Conservation (phyloP, 37 sponge, comb jelly and placozoan species). For the Sycon ciliatum region DNA sequence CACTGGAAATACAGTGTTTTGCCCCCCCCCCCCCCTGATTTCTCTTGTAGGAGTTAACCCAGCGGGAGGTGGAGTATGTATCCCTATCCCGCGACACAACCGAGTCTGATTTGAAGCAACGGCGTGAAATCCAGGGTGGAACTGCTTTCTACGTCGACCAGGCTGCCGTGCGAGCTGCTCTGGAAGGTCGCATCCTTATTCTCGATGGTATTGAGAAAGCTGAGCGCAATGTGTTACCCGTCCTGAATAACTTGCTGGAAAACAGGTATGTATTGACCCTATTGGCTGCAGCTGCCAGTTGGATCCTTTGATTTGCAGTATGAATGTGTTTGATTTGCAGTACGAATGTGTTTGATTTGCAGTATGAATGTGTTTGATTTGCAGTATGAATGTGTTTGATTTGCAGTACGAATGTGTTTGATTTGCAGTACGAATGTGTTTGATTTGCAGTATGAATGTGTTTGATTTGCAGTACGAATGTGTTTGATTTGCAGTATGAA, state of each 20-base stretch:
- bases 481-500: too few species aligned
- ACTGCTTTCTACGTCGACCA: conserved; percentile 63
- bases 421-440: too few species aligned
- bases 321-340: too few species aligned
- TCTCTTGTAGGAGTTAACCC: conserved; percentile 45
- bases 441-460: too few species aligned
- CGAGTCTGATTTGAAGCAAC: conserved; percentile 82
- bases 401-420: too few species aligned
- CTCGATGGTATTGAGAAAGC: conserved; percentile 86
- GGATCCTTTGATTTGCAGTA: too few species aligned
- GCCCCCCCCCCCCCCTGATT: background rate
- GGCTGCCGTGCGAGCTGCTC: conserved; percentile 77
- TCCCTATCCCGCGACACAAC: conserved; percentile 76
- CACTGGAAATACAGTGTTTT: background rate
- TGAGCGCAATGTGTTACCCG: conserved; percentile 82
- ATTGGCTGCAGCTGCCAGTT: background rate
- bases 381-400: too few species aligned
- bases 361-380: too few species aligned
- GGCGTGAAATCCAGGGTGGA: conserved; percentile 66
- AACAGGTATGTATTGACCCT: too few species aligned
- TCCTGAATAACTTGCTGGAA: conserved; percentile 82
- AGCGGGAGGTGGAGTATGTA: conserved; percentile 74
- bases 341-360: too few species aligned
- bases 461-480: too few species aligned
- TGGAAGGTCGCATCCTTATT: conserved; percentile 62